Evolutionary conservation across 1,140 invertebrate species (phyloP).

Genomic region (Heliconius hewitsoni): DNA sequence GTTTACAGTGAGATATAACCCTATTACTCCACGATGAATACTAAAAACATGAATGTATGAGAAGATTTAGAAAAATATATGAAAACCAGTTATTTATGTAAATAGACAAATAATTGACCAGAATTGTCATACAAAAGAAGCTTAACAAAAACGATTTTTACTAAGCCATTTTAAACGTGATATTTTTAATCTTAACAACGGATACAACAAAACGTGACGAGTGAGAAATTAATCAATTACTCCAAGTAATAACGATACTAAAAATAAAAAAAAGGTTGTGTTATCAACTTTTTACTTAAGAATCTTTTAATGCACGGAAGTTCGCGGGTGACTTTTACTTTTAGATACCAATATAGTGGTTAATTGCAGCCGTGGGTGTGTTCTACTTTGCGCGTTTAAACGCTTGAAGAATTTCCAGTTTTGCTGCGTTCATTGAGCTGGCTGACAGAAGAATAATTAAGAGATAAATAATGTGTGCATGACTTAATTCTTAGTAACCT

Average conservation of each 20-base stretch:
- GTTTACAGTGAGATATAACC: too few relatives aligned
- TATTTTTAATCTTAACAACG: background rate
- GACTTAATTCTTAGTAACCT: background rate
- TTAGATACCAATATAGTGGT: slow-evolving; percentile 35
- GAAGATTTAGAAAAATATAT: too few relatives aligned
- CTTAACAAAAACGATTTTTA: background rate
- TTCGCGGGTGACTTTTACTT: slow-evolving; percentile 39
- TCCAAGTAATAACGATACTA: slow-evolving; percentile 18
- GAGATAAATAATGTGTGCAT: slow-evolving; percentile 11
- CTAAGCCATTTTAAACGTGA: background rate
- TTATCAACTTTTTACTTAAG: slow-evolving; percentile 35
- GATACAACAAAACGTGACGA: slow-evolving; percentile 12
- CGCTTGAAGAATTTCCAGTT: slow-evolving; percentile 34
- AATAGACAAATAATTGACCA: background rate
- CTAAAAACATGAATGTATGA: too few relatives aligned
- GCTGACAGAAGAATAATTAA: slow-evolving; percentile 10
- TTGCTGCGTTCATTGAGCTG: slow-evolving; percentile 23
- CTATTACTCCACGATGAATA: too few relatives aligned
- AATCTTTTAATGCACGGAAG: slow-evolving; percentile 42
- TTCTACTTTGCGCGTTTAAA: slow-evolving; percentile 24
- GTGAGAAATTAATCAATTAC: slow-evolving; percentile 7
- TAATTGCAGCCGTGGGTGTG: slow-evolving; percentile 36
- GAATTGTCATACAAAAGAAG: background rate
- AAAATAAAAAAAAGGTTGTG: slow-evolving; percentile 18
- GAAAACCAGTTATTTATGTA: too few relatives aligned